These are phyloP conservation scores for Penelope pileata DNA, from an alignment of 2,113 vertebrate species.

Conservation along the genomic window DNA sequence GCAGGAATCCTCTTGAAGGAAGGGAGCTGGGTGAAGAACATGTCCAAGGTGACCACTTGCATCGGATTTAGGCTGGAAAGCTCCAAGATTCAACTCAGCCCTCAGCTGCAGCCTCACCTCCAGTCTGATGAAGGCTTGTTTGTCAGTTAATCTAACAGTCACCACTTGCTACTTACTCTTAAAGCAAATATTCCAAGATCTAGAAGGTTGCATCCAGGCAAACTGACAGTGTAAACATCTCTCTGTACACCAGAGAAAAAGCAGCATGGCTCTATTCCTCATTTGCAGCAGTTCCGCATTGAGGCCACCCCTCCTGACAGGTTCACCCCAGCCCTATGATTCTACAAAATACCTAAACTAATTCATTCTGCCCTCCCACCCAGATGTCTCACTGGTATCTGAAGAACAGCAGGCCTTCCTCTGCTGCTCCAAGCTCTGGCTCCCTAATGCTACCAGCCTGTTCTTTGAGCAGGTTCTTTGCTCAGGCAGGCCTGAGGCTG, in stretches of 20 bases:
- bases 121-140: background rate
- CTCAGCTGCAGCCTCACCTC: background rate
- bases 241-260: background rate
- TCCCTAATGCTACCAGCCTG: background rate
- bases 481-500: background rate
- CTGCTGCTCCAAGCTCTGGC: background rate
- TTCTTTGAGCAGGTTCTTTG: accelerated
- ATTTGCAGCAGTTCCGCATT: background rate
- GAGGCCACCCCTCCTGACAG: background rate
- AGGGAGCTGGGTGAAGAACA: background rate
- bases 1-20: background rate
- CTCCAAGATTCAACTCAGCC: background rate
- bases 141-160: background rate
- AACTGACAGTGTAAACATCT: background rate
- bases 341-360: background rate
- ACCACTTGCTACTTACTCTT: background rate
- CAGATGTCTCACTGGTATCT: background rate
- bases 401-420: background rate
- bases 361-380: background rate
- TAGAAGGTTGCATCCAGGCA: background rate
- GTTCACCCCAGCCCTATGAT: background rate
- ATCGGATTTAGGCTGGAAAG: background rate
- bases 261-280: background rate
- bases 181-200: background rate
- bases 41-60: background rate